Evolutionary conservation across 2,888 invertebrate species (phyloP), one percentile per base, ranked within the genome.

Genomic region (Macrophya alboannulata): DNA sequence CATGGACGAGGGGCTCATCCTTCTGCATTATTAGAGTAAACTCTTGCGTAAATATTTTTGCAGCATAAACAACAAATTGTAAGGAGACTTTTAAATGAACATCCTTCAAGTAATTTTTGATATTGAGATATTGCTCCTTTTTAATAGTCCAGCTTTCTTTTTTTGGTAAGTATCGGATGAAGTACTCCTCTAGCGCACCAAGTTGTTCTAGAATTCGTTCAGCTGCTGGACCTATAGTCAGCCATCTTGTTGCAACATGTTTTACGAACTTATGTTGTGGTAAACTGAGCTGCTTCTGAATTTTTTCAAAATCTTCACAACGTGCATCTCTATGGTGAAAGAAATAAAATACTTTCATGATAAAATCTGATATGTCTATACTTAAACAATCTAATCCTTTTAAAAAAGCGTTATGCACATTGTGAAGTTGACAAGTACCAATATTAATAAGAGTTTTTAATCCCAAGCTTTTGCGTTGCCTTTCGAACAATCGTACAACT

Each of bases 1-100:
- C 4, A 81, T 88, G 86, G 85, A 88, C 86, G 1, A 88, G 31
- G 1, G 87, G 87, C 72, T 88, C 86, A n/a, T 87, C 85, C 15
- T 76, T 84, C 68, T 87, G 87, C 86, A 87, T 87, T 15, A 86
- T 25, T 3, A n/a, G 45, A 15, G 87, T 86, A 82, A 86, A 85
- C 43, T 86, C 77, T 10, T 17, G 84, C 4, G 83, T 86, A 72
- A 85, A 85, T 71, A 84, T 79, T 43, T 83, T 84, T 1, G 84
- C 17, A 21, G 25, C 4, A 25, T 85, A 84, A 43, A 31, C 21
- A 2, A 45, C 65, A 51, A 85, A 84, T 25, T 76, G 48, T 21
- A 85, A 55, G 15, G 15, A 43, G 10, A 10, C 5, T n/a, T 74
- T 68, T 9, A 86, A 82, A 0, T 43, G 10, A 15, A 25, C 25